Evolutionary conservation across 2,888 invertebrate genomes (phyloP).

Genomic region (Synergus itoensis): DNA sequence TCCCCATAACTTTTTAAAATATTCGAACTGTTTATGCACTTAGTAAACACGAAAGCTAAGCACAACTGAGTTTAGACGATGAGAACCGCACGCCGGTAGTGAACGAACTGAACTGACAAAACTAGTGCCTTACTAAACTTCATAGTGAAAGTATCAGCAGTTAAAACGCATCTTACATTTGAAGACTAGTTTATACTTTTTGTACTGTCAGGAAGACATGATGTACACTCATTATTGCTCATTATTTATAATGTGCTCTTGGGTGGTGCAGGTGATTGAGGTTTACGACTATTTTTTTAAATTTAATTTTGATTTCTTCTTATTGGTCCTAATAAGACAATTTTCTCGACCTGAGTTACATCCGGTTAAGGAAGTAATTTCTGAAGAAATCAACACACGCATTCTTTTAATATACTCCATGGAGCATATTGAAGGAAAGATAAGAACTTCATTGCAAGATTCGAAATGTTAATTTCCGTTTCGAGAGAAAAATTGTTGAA

Average conservation of each 20-base stretch:
- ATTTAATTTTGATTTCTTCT: neutral
- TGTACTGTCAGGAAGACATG: neutral
- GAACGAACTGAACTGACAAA: conserved; percentile 5
- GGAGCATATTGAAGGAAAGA: neutral
- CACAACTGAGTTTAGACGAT: neutral
- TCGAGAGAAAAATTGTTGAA: neutral
- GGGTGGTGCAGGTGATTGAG: neutral
- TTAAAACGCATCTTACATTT: neutral
- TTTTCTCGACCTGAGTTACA: neutral
- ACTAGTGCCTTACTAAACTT: neutral
- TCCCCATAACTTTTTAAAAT: conserved; percentile 58
- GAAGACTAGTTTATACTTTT: neutral
- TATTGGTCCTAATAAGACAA: neutral
- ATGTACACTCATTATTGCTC: neutral
- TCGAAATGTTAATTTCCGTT: neutral
- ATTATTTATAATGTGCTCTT: neutral
- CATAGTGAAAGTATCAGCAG: conserved; percentile 4
- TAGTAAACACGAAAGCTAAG: neutral
- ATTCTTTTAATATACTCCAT: too few species aligned
- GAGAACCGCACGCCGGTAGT: neutral
- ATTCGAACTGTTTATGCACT: neutral
- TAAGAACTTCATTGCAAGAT: neutral
- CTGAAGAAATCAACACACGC: neutral
- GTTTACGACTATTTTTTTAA: neutral
- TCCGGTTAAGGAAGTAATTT: neutral